Evolutionary conservation across 2,888 invertebrate genomes (phyloP).

Genomic region (Drosophila multiciliata): DNA sequence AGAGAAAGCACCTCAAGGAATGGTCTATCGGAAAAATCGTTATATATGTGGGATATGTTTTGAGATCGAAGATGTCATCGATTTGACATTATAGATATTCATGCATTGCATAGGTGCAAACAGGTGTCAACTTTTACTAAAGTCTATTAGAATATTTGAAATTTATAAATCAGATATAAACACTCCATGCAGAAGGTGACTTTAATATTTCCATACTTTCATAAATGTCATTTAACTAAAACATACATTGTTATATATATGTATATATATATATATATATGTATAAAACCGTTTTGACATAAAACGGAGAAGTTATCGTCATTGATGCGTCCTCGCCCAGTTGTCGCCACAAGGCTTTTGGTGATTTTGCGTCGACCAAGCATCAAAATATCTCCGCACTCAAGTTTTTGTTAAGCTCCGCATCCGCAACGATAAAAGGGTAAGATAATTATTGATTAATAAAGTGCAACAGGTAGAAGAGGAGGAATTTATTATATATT

Average conservation of each 20-base stretch:
- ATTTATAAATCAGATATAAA: background rate
- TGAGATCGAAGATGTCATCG: no score
- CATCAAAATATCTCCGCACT: conserved; percentile 18
- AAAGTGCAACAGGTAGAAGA: conserved; percentile 9
- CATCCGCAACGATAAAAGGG: background rate
- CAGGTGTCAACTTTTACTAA: no score
- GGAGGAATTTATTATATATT: background rate
- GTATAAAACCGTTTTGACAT: conserved; percentile 54
- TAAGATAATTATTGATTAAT: background rate
- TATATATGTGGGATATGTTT: no score
- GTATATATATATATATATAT: conserved; percentile 1
- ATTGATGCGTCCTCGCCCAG: conserved; percentile 57
- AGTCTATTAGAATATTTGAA: background rate
- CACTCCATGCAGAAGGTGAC: background rate
- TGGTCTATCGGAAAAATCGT: no score
- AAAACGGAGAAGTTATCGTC: conserved; percentile 56
- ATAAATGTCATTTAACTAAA: background rate
- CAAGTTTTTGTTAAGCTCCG: conserved; percentile 1
- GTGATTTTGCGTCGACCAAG: conserved; percentile 13
- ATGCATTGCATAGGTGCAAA: no score
- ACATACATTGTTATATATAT: background rate
- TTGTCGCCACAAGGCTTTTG: conserved; percentile 57
- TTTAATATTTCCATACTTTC: background rate
- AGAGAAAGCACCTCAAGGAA: background rate
- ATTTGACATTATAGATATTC: no score